Conservation (phyloP, 2,797 vertebrate species). For the Lacerta viridis region DNA sequence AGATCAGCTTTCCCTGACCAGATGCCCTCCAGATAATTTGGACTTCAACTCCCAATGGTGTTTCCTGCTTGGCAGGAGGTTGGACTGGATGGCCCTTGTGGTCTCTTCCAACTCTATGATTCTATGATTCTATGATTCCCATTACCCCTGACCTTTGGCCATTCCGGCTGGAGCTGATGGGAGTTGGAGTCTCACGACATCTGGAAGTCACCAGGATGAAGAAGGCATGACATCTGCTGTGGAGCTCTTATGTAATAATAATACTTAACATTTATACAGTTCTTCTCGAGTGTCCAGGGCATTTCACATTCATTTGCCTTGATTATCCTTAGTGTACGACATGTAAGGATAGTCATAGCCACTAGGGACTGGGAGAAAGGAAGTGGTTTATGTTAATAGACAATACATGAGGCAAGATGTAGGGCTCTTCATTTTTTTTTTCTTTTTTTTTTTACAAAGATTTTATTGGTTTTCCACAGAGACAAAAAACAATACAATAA, state of each 20-base stretch:
- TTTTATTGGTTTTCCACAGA: no score
- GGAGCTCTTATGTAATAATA: neutral
- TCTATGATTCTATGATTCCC: no score
- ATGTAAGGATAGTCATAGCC: neutral
- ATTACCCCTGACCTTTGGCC: neutral
- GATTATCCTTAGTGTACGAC: neutral
- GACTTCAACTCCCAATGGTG: neutral
- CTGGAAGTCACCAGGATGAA: no score
- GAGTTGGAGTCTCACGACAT: neutral
- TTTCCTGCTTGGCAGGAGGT: no score
- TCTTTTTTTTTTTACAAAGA: no score
- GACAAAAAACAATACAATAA: no score
- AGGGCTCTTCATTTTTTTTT: no score
- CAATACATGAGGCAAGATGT: neutral
- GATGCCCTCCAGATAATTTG: neutral
- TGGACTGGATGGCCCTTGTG: no score
- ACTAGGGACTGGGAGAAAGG: no score
- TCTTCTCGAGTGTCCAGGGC: neutral
- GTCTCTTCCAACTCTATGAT: no score
- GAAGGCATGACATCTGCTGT: neutral
- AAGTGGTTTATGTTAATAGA: no score
- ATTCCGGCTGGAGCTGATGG: neutral
- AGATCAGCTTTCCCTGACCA: no score
- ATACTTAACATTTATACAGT: neutral
- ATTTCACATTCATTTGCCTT: neutral